phyloP scores from a whole-genome alignment of 1,140 invertebrate species.

The Odontomachus brunneus region DNA sequence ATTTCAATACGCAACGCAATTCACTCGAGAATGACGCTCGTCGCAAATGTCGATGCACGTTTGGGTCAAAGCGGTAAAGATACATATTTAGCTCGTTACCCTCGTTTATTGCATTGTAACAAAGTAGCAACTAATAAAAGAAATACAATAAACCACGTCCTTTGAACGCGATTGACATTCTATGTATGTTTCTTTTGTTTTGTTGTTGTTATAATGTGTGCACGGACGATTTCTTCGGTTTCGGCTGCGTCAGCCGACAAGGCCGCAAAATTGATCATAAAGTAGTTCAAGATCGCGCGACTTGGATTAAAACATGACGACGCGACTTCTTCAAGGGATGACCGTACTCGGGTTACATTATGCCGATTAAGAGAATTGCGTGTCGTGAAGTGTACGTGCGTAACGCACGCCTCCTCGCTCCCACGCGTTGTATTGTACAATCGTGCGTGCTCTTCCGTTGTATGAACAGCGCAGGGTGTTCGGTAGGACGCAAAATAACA shows the following conservation, averaged over 20 bases:
- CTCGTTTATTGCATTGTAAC: too few species aligned
- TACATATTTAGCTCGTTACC: background rate
- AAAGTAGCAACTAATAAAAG: too few species aligned
- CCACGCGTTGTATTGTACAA: background rate
- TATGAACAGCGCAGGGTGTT: background rate
- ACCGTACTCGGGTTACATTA: slow-evolving; percentile 29
- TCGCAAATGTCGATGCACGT: slow-evolving; percentile 13
- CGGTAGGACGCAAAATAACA: background rate
- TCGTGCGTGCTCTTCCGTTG: background rate
- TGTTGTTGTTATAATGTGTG: background rate
- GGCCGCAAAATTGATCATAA: slow-evolving; percentile 51
- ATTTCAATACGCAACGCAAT: background rate
- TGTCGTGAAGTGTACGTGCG: slow-evolving; percentile 22
- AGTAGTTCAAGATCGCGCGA: slow-evolving; percentile 66
- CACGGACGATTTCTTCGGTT: slow-evolving; percentile 46
- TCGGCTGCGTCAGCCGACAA: slow-evolving; percentile 47
- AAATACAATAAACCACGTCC: too few species aligned
- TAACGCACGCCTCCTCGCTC: background rate
- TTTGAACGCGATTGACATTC: too few species aligned
- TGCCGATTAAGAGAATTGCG: slow-evolving; percentile 24
- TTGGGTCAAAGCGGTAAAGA: background rate
- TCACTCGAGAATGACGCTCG: background rate
- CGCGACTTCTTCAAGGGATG: slow-evolving; percentile 29
- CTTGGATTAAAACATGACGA: background rate
- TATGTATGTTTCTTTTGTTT: slow-evolving; percentile 47